Percentiles rank a stretch among this genome's conserved stretches.
These are phyloP conservation scores for Planiliza haematocheilus DNA, from an alignment of 2,113 vertebrate species.

Conservation along the genomic window DNA sequence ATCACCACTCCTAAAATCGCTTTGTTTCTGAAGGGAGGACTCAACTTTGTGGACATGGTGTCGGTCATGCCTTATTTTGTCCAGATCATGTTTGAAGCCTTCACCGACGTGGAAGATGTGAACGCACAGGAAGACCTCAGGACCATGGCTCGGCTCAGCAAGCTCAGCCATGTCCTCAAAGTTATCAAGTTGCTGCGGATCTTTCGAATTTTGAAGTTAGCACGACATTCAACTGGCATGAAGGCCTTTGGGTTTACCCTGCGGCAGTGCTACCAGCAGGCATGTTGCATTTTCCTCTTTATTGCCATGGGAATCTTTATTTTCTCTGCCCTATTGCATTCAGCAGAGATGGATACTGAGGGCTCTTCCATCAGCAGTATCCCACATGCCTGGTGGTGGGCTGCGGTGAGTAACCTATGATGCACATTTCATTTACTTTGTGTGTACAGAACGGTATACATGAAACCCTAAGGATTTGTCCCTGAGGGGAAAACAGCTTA, in stretches of 20 bases:
- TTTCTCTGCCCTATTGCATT: conserved; percentile 89
- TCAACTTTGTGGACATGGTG: conserved; percentile 88
- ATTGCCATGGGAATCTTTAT: conserved; percentile 89
- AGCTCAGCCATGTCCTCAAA: conserved; percentile 87
- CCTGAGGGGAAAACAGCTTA: no score
- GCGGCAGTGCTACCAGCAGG: conserved; percentile 88
- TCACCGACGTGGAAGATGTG: conserved; percentile 29
- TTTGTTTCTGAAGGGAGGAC: conserved; percentile 79
- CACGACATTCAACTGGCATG: conserved; percentile 87
- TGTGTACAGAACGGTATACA: no score
- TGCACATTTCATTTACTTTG: no score
- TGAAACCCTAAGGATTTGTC: no score
- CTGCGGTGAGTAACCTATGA: conserved; percentile 82
- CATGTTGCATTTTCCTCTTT: conserved; percentile 88
- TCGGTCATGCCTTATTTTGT: conserved; percentile 88
- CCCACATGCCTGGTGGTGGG: conserved; percentile 89
- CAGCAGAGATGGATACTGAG: conserved; percentile 85
- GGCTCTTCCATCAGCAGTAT: conserved; percentile 88
- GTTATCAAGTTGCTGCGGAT: conserved; percentile 87
- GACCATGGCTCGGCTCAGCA: conserved; percentile 80
- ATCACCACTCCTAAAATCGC: conserved; percentile 79
- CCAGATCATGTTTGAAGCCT: conserved; percentile 79
- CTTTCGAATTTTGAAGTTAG: conserved; percentile 89
- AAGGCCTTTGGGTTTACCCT: conserved; percentile 89
- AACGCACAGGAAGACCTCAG: conserved; percentile 79